phyloP scores from a whole-genome alignment of 2,113 vertebrate species.

The Neogale vison region DNA sequence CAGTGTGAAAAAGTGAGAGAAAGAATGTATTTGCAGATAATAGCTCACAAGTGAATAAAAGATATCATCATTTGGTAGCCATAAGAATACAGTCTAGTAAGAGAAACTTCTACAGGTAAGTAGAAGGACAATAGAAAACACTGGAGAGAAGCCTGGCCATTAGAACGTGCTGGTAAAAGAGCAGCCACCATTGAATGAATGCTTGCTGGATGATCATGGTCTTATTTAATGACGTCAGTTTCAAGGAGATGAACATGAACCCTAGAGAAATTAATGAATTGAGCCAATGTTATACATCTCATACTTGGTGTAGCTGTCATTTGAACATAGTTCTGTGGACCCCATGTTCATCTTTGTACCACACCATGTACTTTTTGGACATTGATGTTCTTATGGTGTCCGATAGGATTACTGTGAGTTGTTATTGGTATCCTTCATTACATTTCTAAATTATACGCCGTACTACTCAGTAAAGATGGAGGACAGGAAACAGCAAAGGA shows the following conservation, averaged over 20 bases:
- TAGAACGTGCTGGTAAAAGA: neutral
- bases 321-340: neutral
- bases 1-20: neutral
- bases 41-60: neutral
- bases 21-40: neutral
- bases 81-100: neutral
- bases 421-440: neutral
- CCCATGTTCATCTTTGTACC: neutral
- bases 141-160: neutral
- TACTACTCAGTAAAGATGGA: neutral
- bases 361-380: fast-evolving
- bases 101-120: neutral
- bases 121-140: neutral
- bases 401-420: neutral
- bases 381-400: neutral
- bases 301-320: neutral
- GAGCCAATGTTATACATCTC: neutral
- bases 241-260: neutral
- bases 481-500: neutral
- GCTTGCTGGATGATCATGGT: neutral
- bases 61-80: neutral
- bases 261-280: neutral
- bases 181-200: neutral
- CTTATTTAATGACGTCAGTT: neutral
- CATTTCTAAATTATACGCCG: neutral